Evolutionary conservation across 2,888 invertebrate genomes (phyloP).

Genomic region (Drosophila phalerata): DNA sequence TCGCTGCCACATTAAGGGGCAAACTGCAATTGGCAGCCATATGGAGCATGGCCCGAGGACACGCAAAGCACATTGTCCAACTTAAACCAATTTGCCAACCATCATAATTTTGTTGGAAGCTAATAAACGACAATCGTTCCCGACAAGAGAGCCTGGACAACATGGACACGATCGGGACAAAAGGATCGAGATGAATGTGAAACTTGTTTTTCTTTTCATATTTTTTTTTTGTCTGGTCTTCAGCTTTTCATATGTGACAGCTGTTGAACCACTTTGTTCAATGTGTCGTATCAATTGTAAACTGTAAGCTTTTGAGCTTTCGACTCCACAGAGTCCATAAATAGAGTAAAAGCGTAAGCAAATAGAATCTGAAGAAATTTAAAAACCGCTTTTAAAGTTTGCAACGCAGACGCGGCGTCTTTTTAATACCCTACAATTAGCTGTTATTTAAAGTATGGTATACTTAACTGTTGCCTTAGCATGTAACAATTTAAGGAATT

Average conservation of each 20-base stretch:
- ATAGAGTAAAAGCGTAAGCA: conserved; percentile 16
- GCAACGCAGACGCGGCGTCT: conserved; percentile 45
- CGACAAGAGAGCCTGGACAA: background rate
- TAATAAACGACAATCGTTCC: conserved; percentile 63
- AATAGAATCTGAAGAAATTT: background rate
- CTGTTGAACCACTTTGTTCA: conserved; percentile 51
- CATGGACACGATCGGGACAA: conserved; percentile 2
- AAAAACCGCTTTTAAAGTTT: conserved; percentile 29
- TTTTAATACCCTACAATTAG: background rate
- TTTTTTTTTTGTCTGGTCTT: background rate
- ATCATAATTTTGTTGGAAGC: conserved; percentile 64
- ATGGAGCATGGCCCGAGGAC: conserved; percentile 54
- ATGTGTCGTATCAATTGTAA: conserved; percentile 26
- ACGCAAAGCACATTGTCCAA: conserved; percentile 57
- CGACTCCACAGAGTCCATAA: conserved; percentile 13
- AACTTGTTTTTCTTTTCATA: conserved; percentile 36
- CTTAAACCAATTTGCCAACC: conserved; percentile 55
- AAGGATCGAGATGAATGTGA: conserved; percentile 30
- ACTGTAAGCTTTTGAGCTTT: conserved; percentile 25
- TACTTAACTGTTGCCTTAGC: background rate
- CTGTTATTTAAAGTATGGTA: background rate
- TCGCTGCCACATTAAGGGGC: conserved; percentile 17
- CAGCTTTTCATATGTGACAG: conserved; percentile 43
- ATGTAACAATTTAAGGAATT: background rate
- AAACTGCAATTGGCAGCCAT: conserved; percentile 48